phyloP scores from a whole-genome alignment of 2,888 invertebrate genomes.

The Odontothrips loti region DNA sequence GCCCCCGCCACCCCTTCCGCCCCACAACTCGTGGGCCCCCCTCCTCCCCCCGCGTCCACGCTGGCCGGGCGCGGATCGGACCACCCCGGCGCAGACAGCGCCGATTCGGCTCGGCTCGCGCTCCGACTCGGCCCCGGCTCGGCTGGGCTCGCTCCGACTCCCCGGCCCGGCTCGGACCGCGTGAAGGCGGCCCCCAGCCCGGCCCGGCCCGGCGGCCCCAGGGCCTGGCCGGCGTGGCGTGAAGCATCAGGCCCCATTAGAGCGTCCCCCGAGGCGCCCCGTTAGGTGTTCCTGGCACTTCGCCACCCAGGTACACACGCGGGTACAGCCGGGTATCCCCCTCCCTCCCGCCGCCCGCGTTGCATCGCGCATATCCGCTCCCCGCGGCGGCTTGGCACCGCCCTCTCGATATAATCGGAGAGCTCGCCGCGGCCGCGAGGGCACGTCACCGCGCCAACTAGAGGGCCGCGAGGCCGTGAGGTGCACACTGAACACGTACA shows the following conservation, averaged over 20 bases:
- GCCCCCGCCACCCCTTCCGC: background rate
- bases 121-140: background rate
- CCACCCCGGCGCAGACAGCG: background rate
- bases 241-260: slow-evolving; percentile 23
- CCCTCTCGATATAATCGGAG: background rate
- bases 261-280: slow-evolving; percentile 19
- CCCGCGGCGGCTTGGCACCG: background rate
- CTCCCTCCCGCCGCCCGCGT: background rate
- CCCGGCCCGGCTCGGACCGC: slow-evolving; percentile 2
- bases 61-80: background rate
- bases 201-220: slow-evolving; percentile 1
- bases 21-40: too few species aligned
- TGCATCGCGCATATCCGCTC: background rate
- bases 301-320: slow-evolving; percentile 7
- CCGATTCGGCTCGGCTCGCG: background rate
- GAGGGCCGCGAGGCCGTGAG: background rate
- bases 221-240: slow-evolving; percentile 8
- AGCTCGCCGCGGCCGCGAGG: background rate
- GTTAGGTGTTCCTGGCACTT: slow-evolving; percentile 19
- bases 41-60: background rate
- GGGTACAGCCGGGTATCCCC: background rate
- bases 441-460: background rate
- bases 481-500: background rate
- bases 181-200: slow-evolving; percentile 24
- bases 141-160: too few species aligned